These are phyloP conservation scores for Zalophus californianus DNA, from an alignment of 2,797 vertebrate genomes.

Conservation along the genomic window DNA sequence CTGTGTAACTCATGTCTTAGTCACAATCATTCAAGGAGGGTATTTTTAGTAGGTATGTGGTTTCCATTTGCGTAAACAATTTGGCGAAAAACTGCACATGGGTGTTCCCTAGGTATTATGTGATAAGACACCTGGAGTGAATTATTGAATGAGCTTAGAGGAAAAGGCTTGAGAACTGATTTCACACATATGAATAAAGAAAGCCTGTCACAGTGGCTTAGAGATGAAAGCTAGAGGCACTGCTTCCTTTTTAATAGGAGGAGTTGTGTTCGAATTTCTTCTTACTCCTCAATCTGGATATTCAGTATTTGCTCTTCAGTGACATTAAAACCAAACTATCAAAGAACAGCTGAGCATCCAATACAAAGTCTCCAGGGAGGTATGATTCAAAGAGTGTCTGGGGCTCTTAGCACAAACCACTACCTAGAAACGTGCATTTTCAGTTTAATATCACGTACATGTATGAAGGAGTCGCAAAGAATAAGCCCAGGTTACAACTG, in stretches of 20 bases:
- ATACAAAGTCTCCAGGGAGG: background rate
- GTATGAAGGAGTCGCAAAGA: background rate
- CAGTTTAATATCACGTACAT: background rate
- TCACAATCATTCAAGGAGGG: slow-evolving; percentile 39
- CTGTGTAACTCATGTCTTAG: background rate
- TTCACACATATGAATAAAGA: background rate
- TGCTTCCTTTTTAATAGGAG: background rate
- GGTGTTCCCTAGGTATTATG: background rate
- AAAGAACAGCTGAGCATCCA: background rate
- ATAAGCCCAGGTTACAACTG: background rate
- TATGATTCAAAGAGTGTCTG: background rate
- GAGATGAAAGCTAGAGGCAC: background rate
- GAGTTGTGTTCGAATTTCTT: background rate
- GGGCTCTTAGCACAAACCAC: background rate
- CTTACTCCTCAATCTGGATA: background rate
- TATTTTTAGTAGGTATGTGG: background rate
- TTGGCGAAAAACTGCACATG: background rate
- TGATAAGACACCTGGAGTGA: background rate
- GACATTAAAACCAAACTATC: background rate
- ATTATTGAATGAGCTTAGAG: slow-evolving; percentile 11
- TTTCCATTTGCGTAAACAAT: background rate
- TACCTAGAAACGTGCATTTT: background rate
- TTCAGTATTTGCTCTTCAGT: background rate
- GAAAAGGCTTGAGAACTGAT: slow-evolving; percentile 4
- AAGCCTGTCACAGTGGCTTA: background rate